Evolutionary conservation across 64 coral and sea anemone species (phyloP).

Genomic region (Astreopora myriophthalma): DNA sequence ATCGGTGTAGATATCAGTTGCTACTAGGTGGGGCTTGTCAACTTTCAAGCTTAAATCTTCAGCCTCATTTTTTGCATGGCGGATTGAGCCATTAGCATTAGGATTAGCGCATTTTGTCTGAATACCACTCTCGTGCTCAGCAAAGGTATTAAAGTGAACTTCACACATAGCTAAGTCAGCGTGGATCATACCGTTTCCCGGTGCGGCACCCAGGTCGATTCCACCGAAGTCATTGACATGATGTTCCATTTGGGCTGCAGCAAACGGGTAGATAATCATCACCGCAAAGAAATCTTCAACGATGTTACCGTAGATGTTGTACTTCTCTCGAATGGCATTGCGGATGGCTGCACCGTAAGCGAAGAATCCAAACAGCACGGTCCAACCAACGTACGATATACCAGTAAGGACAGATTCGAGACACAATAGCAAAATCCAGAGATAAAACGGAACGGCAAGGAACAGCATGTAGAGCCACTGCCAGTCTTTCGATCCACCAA

Average conservation of each 20-base stretch:
- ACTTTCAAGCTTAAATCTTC: background rate
- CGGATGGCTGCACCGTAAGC: constrained; percentile 26
- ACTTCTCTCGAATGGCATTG: constrained; percentile 29
- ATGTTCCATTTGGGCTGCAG: constrained; percentile 23
- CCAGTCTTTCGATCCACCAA: background rate
- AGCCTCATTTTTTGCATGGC: background rate
- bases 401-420: background rate
- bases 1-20: background rate
- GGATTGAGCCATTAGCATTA: background rate
- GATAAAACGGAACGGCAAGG: constrained; percentile 28
- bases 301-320: constrained; percentile 27
- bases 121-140: background rate
- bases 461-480: background rate
- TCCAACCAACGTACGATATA: constrained; percentile 2
- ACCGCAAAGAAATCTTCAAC: constrained; percentile 52
- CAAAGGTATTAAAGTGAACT: background rate
- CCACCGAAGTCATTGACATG: background rate
- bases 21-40: background rate
- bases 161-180: background rate
- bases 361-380: constrained; percentile 8
- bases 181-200: background rate
- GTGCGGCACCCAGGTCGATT: background rate
- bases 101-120: background rate
- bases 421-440: constrained; percentile 5
- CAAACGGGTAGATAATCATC: constrained; percentile 25